phyloP scores from a whole-genome alignment of 2,113 vertebrate genomes.

The Vulpes ferrilata region DNA sequence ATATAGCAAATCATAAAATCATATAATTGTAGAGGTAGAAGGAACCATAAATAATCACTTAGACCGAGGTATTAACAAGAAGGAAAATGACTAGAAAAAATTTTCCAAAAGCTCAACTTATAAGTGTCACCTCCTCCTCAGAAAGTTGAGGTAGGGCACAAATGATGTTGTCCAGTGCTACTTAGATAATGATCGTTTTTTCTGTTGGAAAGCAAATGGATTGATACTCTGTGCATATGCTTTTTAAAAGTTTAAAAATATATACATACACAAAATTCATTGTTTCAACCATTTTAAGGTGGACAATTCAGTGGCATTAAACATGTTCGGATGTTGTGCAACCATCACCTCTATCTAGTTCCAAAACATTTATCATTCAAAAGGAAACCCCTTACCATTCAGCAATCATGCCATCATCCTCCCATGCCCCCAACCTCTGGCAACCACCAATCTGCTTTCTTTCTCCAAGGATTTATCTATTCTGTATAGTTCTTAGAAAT shows the following conservation, averaged over 20 bases:
- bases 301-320: neutral
- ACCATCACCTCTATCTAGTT: neutral
- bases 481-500: neutral
- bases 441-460: neutral
- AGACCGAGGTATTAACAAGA: neutral
- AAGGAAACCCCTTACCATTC: neutral
- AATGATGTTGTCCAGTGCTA: neutral
- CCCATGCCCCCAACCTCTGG: neutral
- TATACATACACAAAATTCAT: neutral
- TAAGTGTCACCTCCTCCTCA: neutral
- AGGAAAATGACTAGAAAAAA: conserved; percentile 3
- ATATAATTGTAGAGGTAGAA: conserved; percentile 13
- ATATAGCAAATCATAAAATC: conserved; percentile 59
- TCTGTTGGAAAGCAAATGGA: neutral
- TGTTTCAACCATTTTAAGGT: neutral
- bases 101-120: neutral
- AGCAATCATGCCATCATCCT: neutral
- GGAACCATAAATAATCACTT: conserved; percentile 23
- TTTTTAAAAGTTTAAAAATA: neutral
- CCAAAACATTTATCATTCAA: neutral
- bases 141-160: neutral
- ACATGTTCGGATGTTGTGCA: neutral
- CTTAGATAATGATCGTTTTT: neutral
- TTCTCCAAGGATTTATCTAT: neutral
- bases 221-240: neutral